A percentile compares a stretch with the other conserved stretches of the same genome.
Conservation (phyloP, 2,113 vertebrate genomes). For the Callorhinus ursinus region DNA sequence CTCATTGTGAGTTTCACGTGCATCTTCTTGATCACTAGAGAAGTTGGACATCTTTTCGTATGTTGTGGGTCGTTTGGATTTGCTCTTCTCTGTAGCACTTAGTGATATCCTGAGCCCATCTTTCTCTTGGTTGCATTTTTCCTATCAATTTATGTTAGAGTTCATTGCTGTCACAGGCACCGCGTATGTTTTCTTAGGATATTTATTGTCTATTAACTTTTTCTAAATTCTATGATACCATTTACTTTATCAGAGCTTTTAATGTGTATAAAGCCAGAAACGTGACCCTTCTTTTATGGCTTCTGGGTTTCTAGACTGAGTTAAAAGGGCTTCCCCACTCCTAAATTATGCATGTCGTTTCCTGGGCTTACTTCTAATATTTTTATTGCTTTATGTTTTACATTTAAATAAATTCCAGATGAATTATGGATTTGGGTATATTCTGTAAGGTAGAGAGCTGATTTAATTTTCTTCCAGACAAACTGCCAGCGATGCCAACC, state of each 20-base stretch:
- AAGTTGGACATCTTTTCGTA: neutral
- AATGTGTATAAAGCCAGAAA: neutral
- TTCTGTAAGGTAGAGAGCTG: neutral
- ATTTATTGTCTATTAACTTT: neutral
- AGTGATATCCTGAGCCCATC: neutral
- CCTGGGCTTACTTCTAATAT: neutral
- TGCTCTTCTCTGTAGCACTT: neutral
- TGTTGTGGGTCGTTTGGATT: neutral
- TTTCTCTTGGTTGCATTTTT: neutral
- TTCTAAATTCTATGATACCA: neutral
- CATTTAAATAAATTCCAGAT: conserved; percentile 51
- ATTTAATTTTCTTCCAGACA: conserved; percentile 33
- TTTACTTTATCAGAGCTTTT: neutral
- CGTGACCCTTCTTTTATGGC: neutral
- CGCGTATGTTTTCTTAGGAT: neutral
- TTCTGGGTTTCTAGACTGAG: conserved; percentile 1
- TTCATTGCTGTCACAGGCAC: neutral
- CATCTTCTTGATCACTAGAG: neutral
- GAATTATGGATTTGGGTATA: neutral
- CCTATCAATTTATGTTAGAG: neutral
- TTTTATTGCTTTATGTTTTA: conserved; percentile 38
- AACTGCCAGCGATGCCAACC: neutral
- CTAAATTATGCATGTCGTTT: neutral
- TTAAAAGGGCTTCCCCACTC: neutral
- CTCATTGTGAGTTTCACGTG: neutral